Evolutionary conservation across 2,113 vertebrate genomes (phyloP), one percentile per base, ranked within the genome.

Genomic region (Hemicordylus capensis): DNA sequence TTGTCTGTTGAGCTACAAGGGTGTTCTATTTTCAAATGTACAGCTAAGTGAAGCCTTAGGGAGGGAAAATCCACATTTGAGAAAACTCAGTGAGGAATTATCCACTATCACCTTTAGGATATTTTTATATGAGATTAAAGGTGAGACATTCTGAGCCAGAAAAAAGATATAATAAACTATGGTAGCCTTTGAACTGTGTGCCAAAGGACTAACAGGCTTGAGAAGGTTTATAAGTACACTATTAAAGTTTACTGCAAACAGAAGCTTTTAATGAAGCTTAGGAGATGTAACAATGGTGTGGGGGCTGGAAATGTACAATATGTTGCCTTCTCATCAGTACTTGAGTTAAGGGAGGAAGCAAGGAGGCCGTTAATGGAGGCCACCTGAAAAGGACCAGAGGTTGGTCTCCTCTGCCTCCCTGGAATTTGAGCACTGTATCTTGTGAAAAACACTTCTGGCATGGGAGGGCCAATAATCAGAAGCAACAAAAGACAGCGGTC

Each of bases 101-200:
- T 37, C 39, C 5, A 26, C 90, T 93, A 91, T 94, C 93, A 81
- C 86, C 6, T 76, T 83, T 87, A 81, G 84, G 89, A 89, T 94
- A 93, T 93, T 83, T 88, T 89, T 92, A n/a, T 94, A 66, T 59
- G 61, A 91, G 91, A 93, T 92, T 86, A 93, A 95, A 94, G 87
- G 69, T 90, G 90, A 85, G 92, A 87, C 17, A 80, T 1, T 72
- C 69, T 85, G 69, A 80, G 84, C 88, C 80, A 78, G 83, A 92
- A 90, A 63, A 87, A 84, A 90, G 88, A 85, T 88, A 85, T 83
- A 79, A 92, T 54, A 88, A 66, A 31, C 87, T 48, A 54, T 84
- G 70, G 88, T 92, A 86, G 77, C n/a, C 92, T 94, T 94, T 91
- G 91, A 91, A 87, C 82, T 81, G 26, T 76, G 85, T 93, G 89